Base-by-base conservation (phyloP, 2,113 vertebrate species). In the Zosterops lateralis region DNA sequence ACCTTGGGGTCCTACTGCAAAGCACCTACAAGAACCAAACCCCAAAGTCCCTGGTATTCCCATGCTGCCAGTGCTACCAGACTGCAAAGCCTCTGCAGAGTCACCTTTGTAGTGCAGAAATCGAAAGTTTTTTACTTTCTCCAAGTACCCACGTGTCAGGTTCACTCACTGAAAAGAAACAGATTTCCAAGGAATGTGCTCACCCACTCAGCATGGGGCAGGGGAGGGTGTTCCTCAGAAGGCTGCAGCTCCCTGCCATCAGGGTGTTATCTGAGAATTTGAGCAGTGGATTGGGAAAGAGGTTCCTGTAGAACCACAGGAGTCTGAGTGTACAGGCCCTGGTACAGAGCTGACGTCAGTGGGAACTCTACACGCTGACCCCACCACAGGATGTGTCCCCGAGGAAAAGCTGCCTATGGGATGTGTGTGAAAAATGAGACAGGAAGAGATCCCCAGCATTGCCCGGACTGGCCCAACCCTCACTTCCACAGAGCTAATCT, bases 141-240 rank as follows among this genome's bases (percentile, higher is more conserved):
- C 74, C n/a, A 64, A 94, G 64, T 0, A 0, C 58, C 14, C 31
- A 14, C n/a, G 6, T 6, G 10, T 90, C 85, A 83, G 36, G 28
- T 66, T 81, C 32, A 13, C 82, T 94, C 28, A 18, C 44, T 94
- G 95, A 96, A 95, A 95, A 86, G 60, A 82, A 95, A 92, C 87
- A 95, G 94, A 89, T 91, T 95, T 93, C 94, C 53, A 67, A 94
- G 92, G 93, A 95, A 94, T 94, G 88, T 1, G 31, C 75, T 95
- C 87, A 48, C 79, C 58, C 82, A 38, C 89, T 90, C 75, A 64
- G 60, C 65, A 19, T 1, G 0, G 73, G 25, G 15, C 24, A 53
- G 38, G 79, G 90, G 67, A 66, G 71, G 65, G 42, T 31, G 76
- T 66, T 92, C 48, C 86, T 60, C 9, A 7, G 84, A 75, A 89